Percentiles rank a stretch among this genome's conserved stretches.
These are phyloP conservation scores for Prochilodus magdalenae DNA, from an alignment of 2,113 vertebrate genomes.

Conservation along the genomic window DNA sequence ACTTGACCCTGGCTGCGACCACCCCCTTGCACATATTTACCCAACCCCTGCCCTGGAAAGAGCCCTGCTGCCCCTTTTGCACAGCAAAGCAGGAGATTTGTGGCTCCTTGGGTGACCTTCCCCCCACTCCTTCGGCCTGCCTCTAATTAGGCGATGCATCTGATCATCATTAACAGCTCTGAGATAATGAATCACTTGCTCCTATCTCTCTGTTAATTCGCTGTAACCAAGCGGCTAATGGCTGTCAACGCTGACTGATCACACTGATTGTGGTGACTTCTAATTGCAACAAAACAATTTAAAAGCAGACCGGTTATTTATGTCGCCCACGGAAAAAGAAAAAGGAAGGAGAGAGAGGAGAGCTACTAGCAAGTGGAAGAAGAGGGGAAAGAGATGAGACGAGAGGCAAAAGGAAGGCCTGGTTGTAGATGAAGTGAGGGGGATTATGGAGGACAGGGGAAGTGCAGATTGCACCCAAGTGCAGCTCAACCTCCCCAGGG, in stretches of 20 bases:
- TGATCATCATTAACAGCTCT: constrained; percentile 96
- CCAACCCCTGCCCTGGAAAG: constrained; percentile 10
- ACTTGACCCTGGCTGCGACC: constrained; percentile 5
- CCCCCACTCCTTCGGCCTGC: constrained; percentile 82
- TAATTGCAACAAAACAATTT: constrained; percentile 92
- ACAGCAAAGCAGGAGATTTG: constrained; percentile 72
- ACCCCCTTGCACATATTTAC: constrained; percentile 23
- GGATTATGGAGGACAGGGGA: constrained; percentile 45
- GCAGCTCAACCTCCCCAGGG: constrained; percentile 23
- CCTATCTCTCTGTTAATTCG: constrained; percentile 93
- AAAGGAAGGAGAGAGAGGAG: not conserved
- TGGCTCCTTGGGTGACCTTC: constrained; percentile 87
- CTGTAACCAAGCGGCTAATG: constrained; percentile 94
- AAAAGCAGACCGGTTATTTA: constrained; percentile 89
- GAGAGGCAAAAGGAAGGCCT: constrained; percentile 11
- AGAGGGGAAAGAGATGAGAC: not conserved
- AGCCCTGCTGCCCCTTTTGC: constrained; percentile 2
- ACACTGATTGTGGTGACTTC: constrained; percentile 92
- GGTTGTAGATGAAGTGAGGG: constrained; percentile 50
- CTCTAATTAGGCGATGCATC: constrained; percentile 94
- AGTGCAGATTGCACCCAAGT: constrained; percentile 35
- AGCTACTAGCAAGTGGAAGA: not conserved
- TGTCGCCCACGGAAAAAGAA: constrained; percentile 48
- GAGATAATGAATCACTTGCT: constrained; percentile 94
- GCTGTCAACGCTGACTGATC: constrained; percentile 93